These are phyloP conservation scores for Lytechinus pictus DNA, from an alignment of 35 echinoderm and acorn worm species.

Conservation along the genomic window DNA sequence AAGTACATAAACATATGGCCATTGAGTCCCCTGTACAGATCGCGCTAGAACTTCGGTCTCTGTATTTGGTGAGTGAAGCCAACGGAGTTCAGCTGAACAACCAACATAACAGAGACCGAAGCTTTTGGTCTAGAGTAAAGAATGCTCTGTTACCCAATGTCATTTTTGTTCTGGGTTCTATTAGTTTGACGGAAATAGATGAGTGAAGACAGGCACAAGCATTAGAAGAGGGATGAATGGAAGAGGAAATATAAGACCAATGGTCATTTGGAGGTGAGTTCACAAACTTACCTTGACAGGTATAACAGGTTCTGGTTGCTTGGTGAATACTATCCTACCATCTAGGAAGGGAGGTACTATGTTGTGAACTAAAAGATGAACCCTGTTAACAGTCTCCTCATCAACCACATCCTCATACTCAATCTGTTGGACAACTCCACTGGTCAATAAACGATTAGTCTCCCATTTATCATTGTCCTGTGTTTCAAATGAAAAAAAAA, in stretches of 20 bases:
- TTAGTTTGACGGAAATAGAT: too few relatives aligned
- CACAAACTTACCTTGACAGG: slow-evolving; percentile 83
- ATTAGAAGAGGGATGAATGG: too few relatives aligned
- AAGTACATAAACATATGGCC: too few relatives aligned
- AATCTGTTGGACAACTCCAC: slow-evolving; percentile 90
- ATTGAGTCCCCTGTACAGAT: too few relatives aligned
- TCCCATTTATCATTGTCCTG: slow-evolving; percentile 99
- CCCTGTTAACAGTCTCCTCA: slow-evolving; percentile 81
- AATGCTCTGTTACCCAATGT: too few relatives aligned
- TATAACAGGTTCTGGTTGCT: slow-evolving; percentile 96
- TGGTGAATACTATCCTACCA: slow-evolving; percentile 97
- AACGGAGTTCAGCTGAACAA: too few relatives aligned
- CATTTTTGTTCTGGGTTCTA: too few relatives aligned
- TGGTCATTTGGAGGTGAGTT: background rate
- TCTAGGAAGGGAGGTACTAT: slow-evolving; percentile 96
- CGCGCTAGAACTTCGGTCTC: too few relatives aligned
- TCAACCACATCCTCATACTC: slow-evolving; percentile 95
- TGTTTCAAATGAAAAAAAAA: background rate
- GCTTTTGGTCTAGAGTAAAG: too few relatives aligned
- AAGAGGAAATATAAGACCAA: background rate
- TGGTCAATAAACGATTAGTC: slow-evolving; percentile 95
- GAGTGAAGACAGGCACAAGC: too few relatives aligned
- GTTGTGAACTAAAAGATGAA: slow-evolving; percentile 95
- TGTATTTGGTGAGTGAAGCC: too few relatives aligned
- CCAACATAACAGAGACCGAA: too few relatives aligned